phyloP scores from a whole-genome alignment of 2,797 vertebrate species.

The Aplochiton taeniatus region DNA sequence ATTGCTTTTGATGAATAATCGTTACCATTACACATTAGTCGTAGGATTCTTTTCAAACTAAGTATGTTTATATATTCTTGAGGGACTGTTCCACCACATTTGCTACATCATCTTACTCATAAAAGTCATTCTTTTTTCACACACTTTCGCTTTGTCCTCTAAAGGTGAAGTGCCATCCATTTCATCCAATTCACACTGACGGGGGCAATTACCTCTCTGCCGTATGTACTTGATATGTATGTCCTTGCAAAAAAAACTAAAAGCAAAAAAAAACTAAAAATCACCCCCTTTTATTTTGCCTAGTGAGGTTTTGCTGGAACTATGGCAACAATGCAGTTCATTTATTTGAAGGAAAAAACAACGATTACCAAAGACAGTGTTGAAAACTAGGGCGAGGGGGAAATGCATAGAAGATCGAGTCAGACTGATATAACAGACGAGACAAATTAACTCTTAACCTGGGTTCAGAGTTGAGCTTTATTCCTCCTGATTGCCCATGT shows the following conservation, averaged over 20 bases:
- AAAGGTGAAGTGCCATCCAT: constrained; percentile 59
- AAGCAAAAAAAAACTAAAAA: constrained; percentile 43
- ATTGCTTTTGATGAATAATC: too few species aligned
- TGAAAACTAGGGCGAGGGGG: constrained; percentile 57
- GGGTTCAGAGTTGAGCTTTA: constrained; percentile 43
- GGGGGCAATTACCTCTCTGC: constrained; percentile 55
- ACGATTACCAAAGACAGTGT: constrained; percentile 67
- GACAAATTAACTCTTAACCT: constrained; percentile 61
- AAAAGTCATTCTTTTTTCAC: constrained; percentile 62
- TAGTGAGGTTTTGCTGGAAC: constrained; percentile 23
- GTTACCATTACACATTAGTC: too few species aligned
- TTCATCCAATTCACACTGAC: constrained; percentile 62
- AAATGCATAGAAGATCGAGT: constrained; percentile 57
- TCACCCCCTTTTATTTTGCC: constrained; percentile 58
- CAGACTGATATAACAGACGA: constrained; percentile 61
- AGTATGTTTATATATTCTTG: too few species aligned
- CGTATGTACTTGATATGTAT: constrained; percentile 39
- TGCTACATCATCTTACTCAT: constrained; percentile 10
- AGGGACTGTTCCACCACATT: constrained; percentile 29
- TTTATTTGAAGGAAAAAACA: constrained; percentile 68
- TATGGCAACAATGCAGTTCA: constrained; percentile 55
- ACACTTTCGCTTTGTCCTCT: constrained; percentile 40
- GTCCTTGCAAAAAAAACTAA: constrained; percentile 28
- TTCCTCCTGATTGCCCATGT: constrained; percentile 29
- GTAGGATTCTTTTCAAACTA: too few species aligned